Evolutionary conservation across 2,888 invertebrate genomes (phyloP), one percentile per base, ranked within the genome.

Genomic region (Pandemis heparana): DNA sequence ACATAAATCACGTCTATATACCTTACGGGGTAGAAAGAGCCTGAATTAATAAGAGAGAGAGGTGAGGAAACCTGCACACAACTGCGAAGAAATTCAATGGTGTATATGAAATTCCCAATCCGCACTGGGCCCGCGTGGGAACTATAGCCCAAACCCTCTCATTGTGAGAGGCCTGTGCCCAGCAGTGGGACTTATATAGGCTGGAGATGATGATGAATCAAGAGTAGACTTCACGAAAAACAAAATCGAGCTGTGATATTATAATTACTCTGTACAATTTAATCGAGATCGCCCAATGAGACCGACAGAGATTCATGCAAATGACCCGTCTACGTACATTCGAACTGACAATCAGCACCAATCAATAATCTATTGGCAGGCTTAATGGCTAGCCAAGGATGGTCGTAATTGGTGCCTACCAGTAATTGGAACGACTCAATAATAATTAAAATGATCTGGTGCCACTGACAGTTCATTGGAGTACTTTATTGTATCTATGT

Each of bases 311-410:
- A 93, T 92, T 92, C 91, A 90, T 90, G 89, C 91, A 92, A 92
- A 92, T 85, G 91, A 89, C 89, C 91, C 84, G 84, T 82, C 78
- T 85, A 85, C 84, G 82, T 83, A 81, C 81, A 79, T 85, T 85
- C 82, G 81, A 81, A 82, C 84, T 80, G 83, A 84, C 94, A 94
- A 94, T 94, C 93, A 92, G 90, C 91, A 92, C 93, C 94, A 94
- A 94, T 94, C 94, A 94, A 94, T 94, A 92, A 91, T 88, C 89
- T 93, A 94, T 94, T 92, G 93, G 90, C 90, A 89, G 85, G 85
- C 85, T 83, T 94, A 94, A 94, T 94, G 92, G 92, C 89, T 89
- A 89, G 87, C 87, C 93, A 94, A 94, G 94, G 94, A 92, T 91
- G 85, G 87, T 79, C 84, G 60, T 74, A 70, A 70, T 75, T 68